Base-by-base conservation (phyloP, 2,797 vertebrate species). In the Champsocephalus esox region DNA sequence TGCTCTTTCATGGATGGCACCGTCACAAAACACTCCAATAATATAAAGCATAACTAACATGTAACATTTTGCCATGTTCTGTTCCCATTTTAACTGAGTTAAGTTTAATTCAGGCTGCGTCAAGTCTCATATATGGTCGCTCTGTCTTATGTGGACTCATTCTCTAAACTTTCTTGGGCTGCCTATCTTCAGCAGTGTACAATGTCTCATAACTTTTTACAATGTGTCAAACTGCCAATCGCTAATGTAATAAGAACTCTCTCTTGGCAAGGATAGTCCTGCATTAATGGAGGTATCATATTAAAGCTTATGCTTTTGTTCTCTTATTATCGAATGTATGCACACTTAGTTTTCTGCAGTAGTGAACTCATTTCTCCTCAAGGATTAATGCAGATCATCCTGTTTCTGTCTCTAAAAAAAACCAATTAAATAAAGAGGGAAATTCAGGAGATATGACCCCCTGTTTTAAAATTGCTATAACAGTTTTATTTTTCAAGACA, bases 21-120 rank as follows among this genome's bases (percentile, higher is more conserved):
- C 7, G 49, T 61, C 70, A 81, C 46, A 51, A 65, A 82, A 64
- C 48, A 64, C 75, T 82, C 56, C 21, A 56, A 46, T 81, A 56
- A 67, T 24, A 60, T 12, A 52, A 64, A 88, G 68, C 56, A 80
- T 13, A 84, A 77, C 12, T 77, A 83, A 80, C 79, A 66, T 70
- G 72, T 67, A 72, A 64, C 76, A 76, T 81, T 73, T 79, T 75
- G 54, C 19, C 43, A 63, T 52, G 21, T 78, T 60, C 14, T 21
- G 34, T 52, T 84, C 80, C 46, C 41, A 62, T 70, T 85, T 86
- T 52, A 65, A 64, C 64, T 14, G 24, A 76, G 76, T 79, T 65
- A 62, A 28, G 55, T 81, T 82, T 80, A 46, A 71, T 87, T 73
- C 76, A 64, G 52, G 41, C 21, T 38, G 32, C 64, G 73, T 75